Base-by-base conservation (phyloP, 2,888 invertebrate species). In the Dolichomitus sp. region DNA sequence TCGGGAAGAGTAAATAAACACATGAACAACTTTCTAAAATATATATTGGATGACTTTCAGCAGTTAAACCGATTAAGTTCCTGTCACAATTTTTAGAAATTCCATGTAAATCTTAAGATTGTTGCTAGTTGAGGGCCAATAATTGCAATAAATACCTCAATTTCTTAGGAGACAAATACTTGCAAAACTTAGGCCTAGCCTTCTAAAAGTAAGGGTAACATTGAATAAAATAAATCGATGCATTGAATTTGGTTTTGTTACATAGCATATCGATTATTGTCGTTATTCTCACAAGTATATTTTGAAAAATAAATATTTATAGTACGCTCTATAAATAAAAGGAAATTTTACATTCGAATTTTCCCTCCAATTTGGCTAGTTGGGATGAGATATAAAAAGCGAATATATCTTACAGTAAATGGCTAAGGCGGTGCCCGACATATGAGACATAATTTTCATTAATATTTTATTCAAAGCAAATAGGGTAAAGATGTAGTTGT, bases 401-500 rank as follows among this genome's bases (percentile, higher is more conserved):
- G 9, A 23, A 12, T 42, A 14, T 59, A 30, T 33, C n/a, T 59
- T 45, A 4, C 4, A 30, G 27, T 7, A 72, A 72, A 42, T 30
- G 23, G 12, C 40, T 48, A 50, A 48, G 50, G 27, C 9, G 27
- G 14, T 59, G 4, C 7, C 12, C 14, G 57, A 48, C 12, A 19
- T n/a, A 48, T 37, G 52, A 17, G 37, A 48, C 12, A 1, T 45
- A 77, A 77, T 77, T 33, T 23, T 52, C 27, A 33, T 48, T 17
- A 17, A 17, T 61, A 50, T 59, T 80, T 50, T 68, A 80, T 66
- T 66, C 30, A 23, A 63, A 54, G 59, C 50, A 54, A 63, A 73
- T 33, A 12, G 30, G 27, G 11, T 11, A n/a, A 59, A 17, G 17
- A 11, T 30, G 42, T 17, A 70, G 17, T 52, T 54, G 12, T n/a